These are phyloP conservation scores for Papilio polyxenes DNA, from an alignment of 1,140 invertebrate genomes.

Conservation along the genomic window DNA sequence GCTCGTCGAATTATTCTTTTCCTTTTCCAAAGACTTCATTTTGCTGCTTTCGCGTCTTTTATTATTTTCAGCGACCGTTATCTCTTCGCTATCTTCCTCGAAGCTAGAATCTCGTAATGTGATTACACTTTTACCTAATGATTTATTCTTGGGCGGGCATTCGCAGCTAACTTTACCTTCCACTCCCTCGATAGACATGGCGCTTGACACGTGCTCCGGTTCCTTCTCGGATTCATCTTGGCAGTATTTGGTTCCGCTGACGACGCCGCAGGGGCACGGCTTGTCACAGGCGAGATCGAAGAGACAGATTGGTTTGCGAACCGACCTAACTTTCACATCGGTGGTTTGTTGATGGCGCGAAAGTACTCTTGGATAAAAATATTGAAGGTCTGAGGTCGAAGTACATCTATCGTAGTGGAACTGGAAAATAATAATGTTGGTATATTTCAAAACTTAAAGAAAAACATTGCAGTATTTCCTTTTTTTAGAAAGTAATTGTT, in stretches of 20 bases:
- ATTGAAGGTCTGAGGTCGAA: constrained; percentile 73
- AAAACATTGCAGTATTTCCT: background rate
- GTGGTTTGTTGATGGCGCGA: constrained; percentile 33
- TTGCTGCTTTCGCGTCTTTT: background rate
- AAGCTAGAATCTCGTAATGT: background rate
- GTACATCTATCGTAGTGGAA: constrained; percentile 71
- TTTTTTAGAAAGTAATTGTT: too few species aligned
- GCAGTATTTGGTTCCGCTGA: background rate
- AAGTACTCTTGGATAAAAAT: constrained; percentile 62
- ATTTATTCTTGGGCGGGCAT: background rate
- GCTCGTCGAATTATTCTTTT: background rate
- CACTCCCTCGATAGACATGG: background rate
- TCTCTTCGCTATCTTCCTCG: background rate
- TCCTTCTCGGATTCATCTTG: background rate
- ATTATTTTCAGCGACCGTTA: background rate
- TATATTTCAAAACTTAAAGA: background rate
- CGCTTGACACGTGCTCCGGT: background rate
- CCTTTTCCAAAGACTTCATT: background rate
- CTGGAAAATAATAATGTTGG: constrained; percentile 51
- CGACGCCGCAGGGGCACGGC: constrained; percentile 43
- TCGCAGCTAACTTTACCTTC: background rate
- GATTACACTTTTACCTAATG: background rate
- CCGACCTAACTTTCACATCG: constrained; percentile 45
- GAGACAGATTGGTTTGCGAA: constrained; percentile 38
- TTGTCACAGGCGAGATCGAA: constrained; percentile 42